A percentile compares a stretch with the other conserved stretches of the same genome.
phyloP scores from a whole-genome alignment of 2,113 vertebrate genomes.

The Bubo blakistoni region DNA sequence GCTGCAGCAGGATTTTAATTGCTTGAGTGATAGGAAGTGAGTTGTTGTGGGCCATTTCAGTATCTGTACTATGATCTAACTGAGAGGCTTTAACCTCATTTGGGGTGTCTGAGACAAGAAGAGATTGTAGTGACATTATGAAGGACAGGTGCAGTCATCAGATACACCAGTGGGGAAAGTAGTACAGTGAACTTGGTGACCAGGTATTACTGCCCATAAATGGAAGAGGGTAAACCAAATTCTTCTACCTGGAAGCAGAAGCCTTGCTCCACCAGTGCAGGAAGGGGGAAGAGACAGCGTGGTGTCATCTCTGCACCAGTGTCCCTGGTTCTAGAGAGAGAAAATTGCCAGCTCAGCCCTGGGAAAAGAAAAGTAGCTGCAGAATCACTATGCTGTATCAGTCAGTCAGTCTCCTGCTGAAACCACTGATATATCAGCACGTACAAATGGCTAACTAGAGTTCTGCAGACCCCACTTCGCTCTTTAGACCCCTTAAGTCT shows the following conservation, averaged over 20 bases:
- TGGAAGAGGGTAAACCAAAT: neutral
- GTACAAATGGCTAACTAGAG: neutral
- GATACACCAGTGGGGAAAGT: neutral
- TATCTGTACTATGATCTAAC: neutral
- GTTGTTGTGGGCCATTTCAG: neutral
- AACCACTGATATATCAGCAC: fast-evolving
- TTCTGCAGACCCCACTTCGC: neutral
- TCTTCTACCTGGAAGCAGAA: neutral
- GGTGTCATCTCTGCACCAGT: neutral
- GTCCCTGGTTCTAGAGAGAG: neutral
- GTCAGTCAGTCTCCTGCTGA: neutral
- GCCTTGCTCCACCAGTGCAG: neutral
- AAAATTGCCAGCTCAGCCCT: neutral
- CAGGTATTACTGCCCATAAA: neutral
- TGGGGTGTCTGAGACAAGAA: neutral
- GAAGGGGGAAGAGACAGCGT: neutral
- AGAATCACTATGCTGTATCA: neutral
- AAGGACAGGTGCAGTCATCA: neutral
- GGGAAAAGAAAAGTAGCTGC: neutral
- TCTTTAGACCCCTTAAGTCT: neutral
- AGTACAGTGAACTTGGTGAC: neutral
- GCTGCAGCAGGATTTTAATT: neutral
- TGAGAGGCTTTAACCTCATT: neutral
- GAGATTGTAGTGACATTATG: neutral
- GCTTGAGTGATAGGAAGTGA: neutral